Evolutionary conservation across 2,113 vertebrate species (phyloP), one percentile per base, ranked within the genome.

Genomic region (Rhynchopsitta pachyrhyncha): DNA sequence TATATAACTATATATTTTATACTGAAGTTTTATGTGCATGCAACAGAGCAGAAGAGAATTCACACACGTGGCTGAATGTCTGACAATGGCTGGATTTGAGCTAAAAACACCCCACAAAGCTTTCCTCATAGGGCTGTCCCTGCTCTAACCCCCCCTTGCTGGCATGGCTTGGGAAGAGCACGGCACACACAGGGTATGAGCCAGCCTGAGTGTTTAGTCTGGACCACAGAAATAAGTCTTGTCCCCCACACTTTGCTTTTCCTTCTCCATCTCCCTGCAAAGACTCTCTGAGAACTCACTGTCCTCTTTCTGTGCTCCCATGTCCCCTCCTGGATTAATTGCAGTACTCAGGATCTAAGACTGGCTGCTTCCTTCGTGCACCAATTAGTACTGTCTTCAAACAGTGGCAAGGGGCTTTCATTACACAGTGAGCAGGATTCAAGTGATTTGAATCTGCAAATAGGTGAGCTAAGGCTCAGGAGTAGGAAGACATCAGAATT

Each of bases 1-100:
- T 97, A 59, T 88, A 95, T 86, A 94, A 81, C 78, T 95, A 63
- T 95, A 60, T 95, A 88, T 97, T 97, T 96, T 95, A 78, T 94
- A 97, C 85, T 87, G 81, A 78, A 83, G 79, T 93, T 66, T 90
- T 94, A 88, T 3, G 46, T 94, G 91, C 95, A 91, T 94, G 95
- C 20, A 9, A 42, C 85, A 87, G 17, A 71, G 57, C 68, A 22
- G 86, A 95, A 27, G 71, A 69, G 79, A 82, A 74, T 63, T 92
- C 78, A 81, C 73, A 19, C 0, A 1, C 25, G 55, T 78, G 33
- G 57, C 68, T 83, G 76, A 70, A 49, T 6, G 39, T 47, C 66
- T 0, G 4, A 66, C 60, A 27, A 47, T 19, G 81, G 90, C 60
- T 92, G 80, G 49, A 35, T 41, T 93, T 42, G 31, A 88, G 76